Base-by-base conservation (phyloP, 2,888 invertebrate species). In the Pachliopta kotzebuea region DNA sequence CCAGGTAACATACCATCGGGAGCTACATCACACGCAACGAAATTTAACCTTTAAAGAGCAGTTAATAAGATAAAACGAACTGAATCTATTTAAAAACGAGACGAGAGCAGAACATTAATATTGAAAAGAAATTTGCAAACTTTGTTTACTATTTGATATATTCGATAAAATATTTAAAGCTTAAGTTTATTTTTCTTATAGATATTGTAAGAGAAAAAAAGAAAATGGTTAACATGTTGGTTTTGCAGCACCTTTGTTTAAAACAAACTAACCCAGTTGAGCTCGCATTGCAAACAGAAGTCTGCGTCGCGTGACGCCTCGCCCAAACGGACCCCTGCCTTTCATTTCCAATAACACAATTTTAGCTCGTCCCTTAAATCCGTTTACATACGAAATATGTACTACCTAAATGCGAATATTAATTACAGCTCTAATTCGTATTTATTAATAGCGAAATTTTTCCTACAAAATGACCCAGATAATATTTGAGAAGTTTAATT, bases 1-100 rank as follows among this genome's bases (percentile, higher is more conserved):
- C 73, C 77, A 76, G 76, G 76, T 76, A 74, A 71, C 70, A 60
- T 67, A 70, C 72, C 71, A 72, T 70, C 72, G 68, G 67, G 65
- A 63, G 37, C 69, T 57, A 45, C 61, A 37, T 53, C n/a, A n/a
- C 65, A 54, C 60, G 53, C 57, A 61, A 61, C 53, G 45, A n/a
- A 29, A 54, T 23, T 18, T 9, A 45, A 45, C 45, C 18, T n/a
- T n/a, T n/a, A n/a, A n/a, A 45, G n/a, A 45, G 3, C 45, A n/a
- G 8, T n/a, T 45, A 45, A 18, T 6, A n/a, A 45, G 45, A 45
- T 18, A 6, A 18, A 45, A n/a, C n/a, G 6, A 18, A 45, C 18
- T n/a, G 2, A 45, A 45, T 45, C 45, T n/a, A n/a, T 45, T 8
- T 6, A 45, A 2, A n/a, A 6, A 6, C 18, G 11, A 45, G 8